A percentile compares a stretch with the other conserved stretches of the same genome.
Evolutionary conservation across 2,113 vertebrate species (phyloP).

Genomic region (Neoarius graeffei): DNA sequence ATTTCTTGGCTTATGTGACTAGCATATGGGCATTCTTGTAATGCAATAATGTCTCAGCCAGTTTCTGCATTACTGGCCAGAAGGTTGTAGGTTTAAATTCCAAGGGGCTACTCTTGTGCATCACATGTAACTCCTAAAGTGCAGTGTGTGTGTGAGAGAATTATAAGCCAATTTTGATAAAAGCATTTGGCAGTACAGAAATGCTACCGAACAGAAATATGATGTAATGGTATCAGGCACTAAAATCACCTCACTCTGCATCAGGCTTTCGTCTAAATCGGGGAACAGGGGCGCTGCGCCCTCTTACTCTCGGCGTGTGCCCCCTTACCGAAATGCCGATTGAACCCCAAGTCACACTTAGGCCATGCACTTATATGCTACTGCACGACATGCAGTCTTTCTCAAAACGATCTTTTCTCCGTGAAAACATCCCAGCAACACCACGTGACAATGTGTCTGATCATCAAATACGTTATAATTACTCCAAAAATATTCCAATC

Average conservation of each 20-base stretch:
- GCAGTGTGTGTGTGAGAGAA: neutral
- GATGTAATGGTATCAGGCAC: neutral
- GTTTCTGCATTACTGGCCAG: neutral
- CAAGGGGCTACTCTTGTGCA: neutral
- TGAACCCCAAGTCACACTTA: too few relatives aligned
- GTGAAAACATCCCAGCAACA: too few relatives aligned
- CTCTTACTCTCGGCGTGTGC: too few relatives aligned
- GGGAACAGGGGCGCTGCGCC: too few relatives aligned
- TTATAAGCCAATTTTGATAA: neutral
- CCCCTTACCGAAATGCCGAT: too few relatives aligned
- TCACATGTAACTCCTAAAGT: neutral
- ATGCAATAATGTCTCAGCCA: neutral
- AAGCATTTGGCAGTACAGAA: neutral
- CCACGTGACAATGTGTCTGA: too few relatives aligned
- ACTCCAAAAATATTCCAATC: too few relatives aligned
- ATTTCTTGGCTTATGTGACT: neutral
- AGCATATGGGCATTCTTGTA: neutral
- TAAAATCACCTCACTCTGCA: neutral
- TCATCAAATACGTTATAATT: too few relatives aligned
- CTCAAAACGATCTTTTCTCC: too few relatives aligned
- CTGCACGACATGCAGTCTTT: too few relatives aligned
- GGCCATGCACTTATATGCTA: too few relatives aligned
- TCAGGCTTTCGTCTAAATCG: too few relatives aligned
- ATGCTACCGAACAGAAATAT: neutral
- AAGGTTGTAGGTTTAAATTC: neutral